phyloP scores from a whole-genome alignment of 2,113 vertebrate genomes.

The Siniperca knerii region DNA sequence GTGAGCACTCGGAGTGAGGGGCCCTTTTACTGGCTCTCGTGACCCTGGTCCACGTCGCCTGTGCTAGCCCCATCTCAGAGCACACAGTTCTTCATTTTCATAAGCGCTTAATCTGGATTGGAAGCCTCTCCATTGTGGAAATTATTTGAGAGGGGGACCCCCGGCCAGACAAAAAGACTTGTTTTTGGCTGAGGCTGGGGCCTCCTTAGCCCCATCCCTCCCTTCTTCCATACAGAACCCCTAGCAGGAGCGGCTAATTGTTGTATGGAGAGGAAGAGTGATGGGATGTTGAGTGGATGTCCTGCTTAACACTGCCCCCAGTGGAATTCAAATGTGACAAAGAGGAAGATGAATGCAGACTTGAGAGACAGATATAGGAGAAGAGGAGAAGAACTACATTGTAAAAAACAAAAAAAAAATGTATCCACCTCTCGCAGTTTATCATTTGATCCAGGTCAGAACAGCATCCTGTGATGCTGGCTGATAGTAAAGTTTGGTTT shows the following conservation, averaged over 20 bases:
- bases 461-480: constrained; percentile 43
- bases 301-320: constrained; percentile 45
- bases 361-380: not conserved
- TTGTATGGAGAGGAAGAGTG: constrained; percentile 49
- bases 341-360: constrained; percentile 33
- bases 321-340: constrained; percentile 42
- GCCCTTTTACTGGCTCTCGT: constrained; percentile 60
- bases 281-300: constrained; percentile 43
- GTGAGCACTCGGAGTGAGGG: constrained; percentile 58
- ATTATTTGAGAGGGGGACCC: constrained; percentile 57
- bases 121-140: constrained; percentile 66
- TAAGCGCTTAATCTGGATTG: constrained; percentile 75
- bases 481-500: constrained; percentile 56
- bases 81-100: constrained; percentile 60
- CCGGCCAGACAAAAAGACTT: constrained; percentile 55
- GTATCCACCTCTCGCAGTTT: constrained; percentile 25
- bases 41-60: constrained; percentile 47
- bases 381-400: not conserved
- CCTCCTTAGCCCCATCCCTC: constrained; percentile 34
- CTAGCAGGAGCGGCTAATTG: constrained; percentile 58
- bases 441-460: constrained; percentile 53
- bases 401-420: not conserved
- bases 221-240: constrained; percentile 36
- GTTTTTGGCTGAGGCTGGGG: constrained; percentile 34
- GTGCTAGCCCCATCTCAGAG: constrained; percentile 41